Conservation (phyloP, 2,888 invertebrate species). For the Ceraclea dissimilis region DNA sequence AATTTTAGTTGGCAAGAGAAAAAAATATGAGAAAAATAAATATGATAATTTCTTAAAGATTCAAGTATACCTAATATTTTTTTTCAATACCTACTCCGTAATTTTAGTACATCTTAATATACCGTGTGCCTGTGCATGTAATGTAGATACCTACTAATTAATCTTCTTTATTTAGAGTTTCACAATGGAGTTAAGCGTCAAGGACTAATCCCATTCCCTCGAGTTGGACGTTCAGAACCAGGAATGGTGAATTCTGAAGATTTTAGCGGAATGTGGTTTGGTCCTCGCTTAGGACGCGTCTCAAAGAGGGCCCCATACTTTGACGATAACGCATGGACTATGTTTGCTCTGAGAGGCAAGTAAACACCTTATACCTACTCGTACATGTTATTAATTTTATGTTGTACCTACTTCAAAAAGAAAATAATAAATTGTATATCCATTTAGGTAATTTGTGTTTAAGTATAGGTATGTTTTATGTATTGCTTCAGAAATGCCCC, state of each 20-base stretch:
- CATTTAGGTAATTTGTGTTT: not conserved
- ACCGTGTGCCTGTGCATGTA: too few species aligned
- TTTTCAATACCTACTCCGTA: too few species aligned
- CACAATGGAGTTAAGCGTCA: constrained; percentile 35
- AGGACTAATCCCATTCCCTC: constrained; percentile 41
- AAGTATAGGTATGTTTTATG: too few species aligned
- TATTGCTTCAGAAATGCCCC: constrained; percentile 26
- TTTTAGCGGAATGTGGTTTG: constrained; percentile 57
- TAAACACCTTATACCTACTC: too few species aligned
- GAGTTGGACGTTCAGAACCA: constrained; percentile 35
- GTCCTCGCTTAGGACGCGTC: constrained; percentile 54
- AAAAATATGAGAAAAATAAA: too few species aligned
- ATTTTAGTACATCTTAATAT: too few species aligned
- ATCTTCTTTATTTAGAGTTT: constrained; percentile 28
- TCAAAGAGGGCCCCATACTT: constrained; percentile 30
- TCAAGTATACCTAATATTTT: too few species aligned
- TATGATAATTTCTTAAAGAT: too few species aligned
- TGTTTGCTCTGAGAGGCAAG: constrained; percentile 30
- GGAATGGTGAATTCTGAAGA: constrained; percentile 29
- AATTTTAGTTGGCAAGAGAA: too few species aligned
- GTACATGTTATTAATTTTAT: too few species aligned
- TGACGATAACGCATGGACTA: constrained; percentile 28
- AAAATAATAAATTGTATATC: too few species aligned
- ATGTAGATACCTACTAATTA: not conserved
- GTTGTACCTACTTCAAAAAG: too few species aligned